Percentiles rank a stretch among this genome's conserved stretches.
Conservation (phyloP, 2,888 invertebrate species). For the Drosophila peninsularis region DNA sequence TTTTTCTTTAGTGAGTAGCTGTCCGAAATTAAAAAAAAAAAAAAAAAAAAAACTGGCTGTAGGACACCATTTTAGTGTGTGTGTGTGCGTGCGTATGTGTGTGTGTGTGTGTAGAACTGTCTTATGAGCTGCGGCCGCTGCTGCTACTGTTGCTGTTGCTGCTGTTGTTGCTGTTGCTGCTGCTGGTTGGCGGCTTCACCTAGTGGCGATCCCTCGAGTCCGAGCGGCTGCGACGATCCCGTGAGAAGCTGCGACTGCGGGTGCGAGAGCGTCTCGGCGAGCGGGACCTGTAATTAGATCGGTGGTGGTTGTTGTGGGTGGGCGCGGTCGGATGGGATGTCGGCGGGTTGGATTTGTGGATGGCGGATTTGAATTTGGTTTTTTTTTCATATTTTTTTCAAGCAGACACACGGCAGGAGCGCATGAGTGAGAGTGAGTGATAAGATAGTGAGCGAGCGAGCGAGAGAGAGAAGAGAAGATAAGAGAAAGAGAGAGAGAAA, state of each 20-base stretch:
- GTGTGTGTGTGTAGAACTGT: constrained; percentile 14
- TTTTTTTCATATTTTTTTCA: constrained; percentile 4
- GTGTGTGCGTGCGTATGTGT: constrained; percentile 1
- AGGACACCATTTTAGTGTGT: constrained; percentile 30
- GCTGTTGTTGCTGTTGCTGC: neutral
- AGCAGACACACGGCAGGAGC: constrained; percentile 34
- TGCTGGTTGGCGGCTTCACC: constrained; percentile 25
- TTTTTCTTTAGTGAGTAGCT: constrained; percentile 10
- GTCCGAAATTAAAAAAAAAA: constrained; percentile 26
- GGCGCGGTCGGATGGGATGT: constrained; percentile 2
- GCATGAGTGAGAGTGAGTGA: constrained; percentile 20
- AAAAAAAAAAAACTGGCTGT: constrained; percentile 24
- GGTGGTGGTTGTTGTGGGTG: constrained; percentile 17
- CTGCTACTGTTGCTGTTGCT: constrained; percentile 1
- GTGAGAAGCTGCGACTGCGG: constrained; percentile 86
- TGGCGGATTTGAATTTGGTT: neutral
- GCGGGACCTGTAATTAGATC: constrained; percentile 83
- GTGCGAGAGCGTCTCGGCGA: constrained; percentile 84
- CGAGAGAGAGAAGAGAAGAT: constrained; percentile 18
- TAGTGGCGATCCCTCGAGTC: constrained; percentile 87
- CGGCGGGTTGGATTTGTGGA: neutral
- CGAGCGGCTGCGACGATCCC: constrained; percentile 86
- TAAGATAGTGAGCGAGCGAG: constrained; percentile 15
- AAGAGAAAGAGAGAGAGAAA: constrained; percentile 31
- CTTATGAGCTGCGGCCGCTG: constrained; percentile 6